phyloP scores from a whole-genome alignment of 2,888 invertebrate genomes.

The Yponomeuta cagnagella region DNA sequence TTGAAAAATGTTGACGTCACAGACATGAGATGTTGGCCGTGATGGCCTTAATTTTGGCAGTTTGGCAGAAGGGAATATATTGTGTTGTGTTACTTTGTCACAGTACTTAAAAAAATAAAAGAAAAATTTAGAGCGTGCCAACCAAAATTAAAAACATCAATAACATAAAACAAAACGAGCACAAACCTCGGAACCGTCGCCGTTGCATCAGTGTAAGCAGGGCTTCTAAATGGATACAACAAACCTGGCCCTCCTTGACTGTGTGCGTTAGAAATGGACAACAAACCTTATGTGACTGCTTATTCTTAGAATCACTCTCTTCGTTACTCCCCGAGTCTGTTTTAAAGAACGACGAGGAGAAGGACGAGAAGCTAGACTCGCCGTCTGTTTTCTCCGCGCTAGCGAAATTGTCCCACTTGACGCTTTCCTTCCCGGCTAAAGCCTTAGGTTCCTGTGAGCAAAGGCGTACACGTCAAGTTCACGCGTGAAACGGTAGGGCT shows the following conservation, averaged over 20 bases:
- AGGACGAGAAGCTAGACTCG: conserved; percentile 79
- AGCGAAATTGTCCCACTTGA: neutral
- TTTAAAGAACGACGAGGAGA: conserved; percentile 82
- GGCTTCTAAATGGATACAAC: neutral
- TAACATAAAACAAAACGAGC: neutral
- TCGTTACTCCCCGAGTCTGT: conserved; percentile 74
- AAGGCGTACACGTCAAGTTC: no score
- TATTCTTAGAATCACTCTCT: conserved; percentile 39
- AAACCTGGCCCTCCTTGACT: neutral
- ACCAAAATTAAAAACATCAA: no score
- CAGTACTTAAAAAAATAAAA: no score
- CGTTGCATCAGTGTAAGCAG: neutral
- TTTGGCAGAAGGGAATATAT: no score
- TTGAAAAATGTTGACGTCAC: no score
- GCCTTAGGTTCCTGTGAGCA: no score
- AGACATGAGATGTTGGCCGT: no score
- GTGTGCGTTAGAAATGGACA: conserved; percentile 18
- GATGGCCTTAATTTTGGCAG: no score
- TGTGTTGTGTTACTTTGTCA: no score
- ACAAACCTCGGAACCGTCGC: neutral
- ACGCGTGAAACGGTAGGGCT: no score
- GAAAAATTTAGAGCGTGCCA: no score
- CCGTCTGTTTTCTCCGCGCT: conserved; percentile 46
- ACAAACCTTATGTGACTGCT: neutral
- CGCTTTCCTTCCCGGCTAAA: no score